A percentile compares a stretch with the other conserved stretches of the same genome.
phyloP scores from a whole-genome alignment of 2,113 vertebrate species.

The Ceuthmochares aereus region DNA sequence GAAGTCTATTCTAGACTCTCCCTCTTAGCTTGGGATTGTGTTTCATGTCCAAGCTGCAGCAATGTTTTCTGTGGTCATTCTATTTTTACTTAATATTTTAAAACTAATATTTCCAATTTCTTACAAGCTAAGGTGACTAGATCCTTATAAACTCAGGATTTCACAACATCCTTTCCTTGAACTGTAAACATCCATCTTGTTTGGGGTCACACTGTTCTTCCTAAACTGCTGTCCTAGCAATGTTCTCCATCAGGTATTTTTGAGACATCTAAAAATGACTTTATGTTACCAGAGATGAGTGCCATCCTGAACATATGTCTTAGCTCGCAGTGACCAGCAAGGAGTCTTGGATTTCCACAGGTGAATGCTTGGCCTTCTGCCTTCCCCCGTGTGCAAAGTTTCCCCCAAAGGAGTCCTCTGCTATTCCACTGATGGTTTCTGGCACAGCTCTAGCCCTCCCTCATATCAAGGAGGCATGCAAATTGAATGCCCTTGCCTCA shows the following conservation, averaged over 20 bases:
- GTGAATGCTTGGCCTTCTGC: not conserved
- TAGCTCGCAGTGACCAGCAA: not conserved
- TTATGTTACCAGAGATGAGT: not conserved
- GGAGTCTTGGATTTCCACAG: not conserved
- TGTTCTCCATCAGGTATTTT: not conserved
- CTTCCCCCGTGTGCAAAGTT: fast-evolving
- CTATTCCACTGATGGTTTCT: not conserved
- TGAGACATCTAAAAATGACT: not conserved
- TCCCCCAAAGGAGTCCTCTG: not conserved
- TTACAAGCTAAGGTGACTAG: not conserved
- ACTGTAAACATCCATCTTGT: not conserved
- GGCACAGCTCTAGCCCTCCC: not conserved
- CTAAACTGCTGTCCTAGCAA: not conserved
- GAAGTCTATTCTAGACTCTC: not conserved
- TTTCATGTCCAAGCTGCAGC: not conserved
- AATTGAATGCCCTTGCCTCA: not conserved
- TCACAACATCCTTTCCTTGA: not conserved
- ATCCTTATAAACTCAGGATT: not conserved
- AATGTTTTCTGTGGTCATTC: not conserved
- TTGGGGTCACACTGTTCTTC: not conserved
- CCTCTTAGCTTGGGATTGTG: not conserved
- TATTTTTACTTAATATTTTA: not conserved
- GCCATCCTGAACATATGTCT: not conserved
- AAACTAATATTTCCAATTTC: not conserved
- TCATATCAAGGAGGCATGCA: not conserved